These are phyloP conservation scores for Platichthys stellatus DNA, from an alignment of 2,113 vertebrate species.

Conservation along the genomic window DNA sequence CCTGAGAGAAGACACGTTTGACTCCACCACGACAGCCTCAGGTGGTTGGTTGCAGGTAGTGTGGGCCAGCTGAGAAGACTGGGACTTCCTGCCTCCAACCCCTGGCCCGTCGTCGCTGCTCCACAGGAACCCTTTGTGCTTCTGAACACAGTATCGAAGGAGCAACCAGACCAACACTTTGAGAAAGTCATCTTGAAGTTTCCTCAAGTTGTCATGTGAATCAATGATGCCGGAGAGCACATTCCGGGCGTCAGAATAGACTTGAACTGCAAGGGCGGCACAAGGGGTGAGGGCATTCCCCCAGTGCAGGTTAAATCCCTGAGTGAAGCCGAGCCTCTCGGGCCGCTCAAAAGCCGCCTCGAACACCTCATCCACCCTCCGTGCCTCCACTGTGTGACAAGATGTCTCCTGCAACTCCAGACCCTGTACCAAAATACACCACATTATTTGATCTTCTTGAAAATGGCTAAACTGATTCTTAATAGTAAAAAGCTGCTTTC, in stretches of 20 bases:
- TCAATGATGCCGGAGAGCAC: conserved; percentile 96
- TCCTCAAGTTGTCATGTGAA: conserved; percentile 91
- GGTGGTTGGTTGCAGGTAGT: conserved; percentile 62
- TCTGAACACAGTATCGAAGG: conserved; percentile 84
- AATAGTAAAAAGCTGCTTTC: background rate
- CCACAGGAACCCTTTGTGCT: conserved; percentile 69
- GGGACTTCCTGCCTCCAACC: conserved; percentile 73
- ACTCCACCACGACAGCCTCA: conserved; percentile 63
- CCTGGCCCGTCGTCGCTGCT: conserved; percentile 69
- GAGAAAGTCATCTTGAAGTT: conserved; percentile 92
- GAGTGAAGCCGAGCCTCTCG: conserved; percentile 79
- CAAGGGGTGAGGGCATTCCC: conserved; percentile 92
- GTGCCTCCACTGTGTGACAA: conserved; percentile 95
- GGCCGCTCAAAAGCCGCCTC: conserved; percentile 89
- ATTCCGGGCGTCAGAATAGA: conserved; percentile 93
- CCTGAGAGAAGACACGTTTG: conserved; percentile 69
- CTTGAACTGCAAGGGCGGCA: conserved; percentile 86
- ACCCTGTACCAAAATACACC: conserved; percentile 82
- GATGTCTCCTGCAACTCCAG: conserved; percentile 98
- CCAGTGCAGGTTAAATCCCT: conserved; percentile 91
- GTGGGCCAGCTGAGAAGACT: conserved; percentile 76
- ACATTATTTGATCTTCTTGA: background rate
- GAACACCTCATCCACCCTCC: conserved; percentile 94
- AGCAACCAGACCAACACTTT: conserved; percentile 94
- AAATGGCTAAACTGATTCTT: background rate